These are phyloP conservation scores for Xylocopa sonorina DNA, from an alignment of 1,140 invertebrate genomes.

Conservation along the genomic window DNA sequence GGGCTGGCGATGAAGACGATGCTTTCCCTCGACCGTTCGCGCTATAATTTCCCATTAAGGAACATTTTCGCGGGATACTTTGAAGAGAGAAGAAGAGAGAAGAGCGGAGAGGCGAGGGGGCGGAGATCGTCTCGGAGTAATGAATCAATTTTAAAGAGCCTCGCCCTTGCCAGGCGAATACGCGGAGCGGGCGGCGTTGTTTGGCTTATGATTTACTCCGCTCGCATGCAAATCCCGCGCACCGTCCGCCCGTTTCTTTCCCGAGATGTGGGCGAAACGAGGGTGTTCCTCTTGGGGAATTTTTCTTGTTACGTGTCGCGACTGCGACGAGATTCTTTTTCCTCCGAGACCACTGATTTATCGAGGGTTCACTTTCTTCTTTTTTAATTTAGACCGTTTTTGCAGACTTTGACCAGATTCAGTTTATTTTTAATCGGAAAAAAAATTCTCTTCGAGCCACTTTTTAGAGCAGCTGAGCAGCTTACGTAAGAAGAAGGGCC, in stretches of 20 bases:
- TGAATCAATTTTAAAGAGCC: slow-evolving; percentile 78
- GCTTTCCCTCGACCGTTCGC: slow-evolving; percentile 22
- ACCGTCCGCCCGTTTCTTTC: slow-evolving; percentile 4
- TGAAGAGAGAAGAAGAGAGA: neutral
- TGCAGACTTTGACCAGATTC: no score
- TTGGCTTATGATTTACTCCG: slow-evolving; percentile 70
- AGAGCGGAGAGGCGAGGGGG: neutral
- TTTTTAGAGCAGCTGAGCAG: neutral
- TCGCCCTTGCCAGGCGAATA: slow-evolving; percentile 67
- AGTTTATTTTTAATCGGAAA: no score
- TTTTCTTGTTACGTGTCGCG: neutral
- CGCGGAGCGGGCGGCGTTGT: slow-evolving; percentile 60
- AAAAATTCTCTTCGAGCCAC: no score
- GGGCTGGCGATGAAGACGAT: neutral
- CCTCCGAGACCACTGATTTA: neutral
- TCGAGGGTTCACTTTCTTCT: accelerated
- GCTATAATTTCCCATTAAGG: slow-evolving; percentile 73
- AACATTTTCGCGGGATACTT: slow-evolving; percentile 51
- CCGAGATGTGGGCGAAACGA: slow-evolving; percentile 14
- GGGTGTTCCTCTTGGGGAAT: neutral
- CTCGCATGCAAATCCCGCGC: slow-evolving; percentile 56
- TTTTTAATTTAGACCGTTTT: no score
- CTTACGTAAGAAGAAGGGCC: slow-evolving; percentile 12
- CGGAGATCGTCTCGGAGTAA: slow-evolving; percentile 58
- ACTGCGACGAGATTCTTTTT: neutral